Evolutionary conservation across 2,888 invertebrate species (phyloP).

Genomic region (Luffia ferchaultella): DNA sequence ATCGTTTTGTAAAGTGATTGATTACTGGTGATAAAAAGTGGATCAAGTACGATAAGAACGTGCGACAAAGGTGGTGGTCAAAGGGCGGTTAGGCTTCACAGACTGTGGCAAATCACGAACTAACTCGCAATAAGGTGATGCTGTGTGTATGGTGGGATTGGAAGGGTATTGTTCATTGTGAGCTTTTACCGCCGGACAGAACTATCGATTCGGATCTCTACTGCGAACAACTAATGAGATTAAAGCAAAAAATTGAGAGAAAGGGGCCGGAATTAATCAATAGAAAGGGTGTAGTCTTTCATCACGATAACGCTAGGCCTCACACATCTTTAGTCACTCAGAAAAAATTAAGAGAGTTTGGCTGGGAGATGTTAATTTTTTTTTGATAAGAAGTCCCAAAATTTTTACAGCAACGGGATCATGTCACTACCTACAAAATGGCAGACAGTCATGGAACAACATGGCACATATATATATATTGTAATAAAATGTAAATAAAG

Average conservation of each 20-base stretch:
- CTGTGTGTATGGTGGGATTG: background rate
- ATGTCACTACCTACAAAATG: background rate
- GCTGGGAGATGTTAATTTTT: background rate
- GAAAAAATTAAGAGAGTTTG: background rate
- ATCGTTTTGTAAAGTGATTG: background rate
- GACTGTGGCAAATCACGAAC: background rate
- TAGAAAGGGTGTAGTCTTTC: background rate
- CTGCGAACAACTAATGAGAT: background rate
- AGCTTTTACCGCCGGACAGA: background rate
- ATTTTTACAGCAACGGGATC: background rate
- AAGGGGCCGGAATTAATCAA: background rate
- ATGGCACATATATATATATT: no score
- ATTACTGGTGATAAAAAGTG: background rate
- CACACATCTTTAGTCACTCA: background rate
- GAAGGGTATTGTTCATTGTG: background rate
- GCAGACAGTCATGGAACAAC: background rate
- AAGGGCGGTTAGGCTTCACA: background rate
- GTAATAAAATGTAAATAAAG: no score
- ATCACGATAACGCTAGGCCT: background rate
- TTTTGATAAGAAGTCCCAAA: background rate
- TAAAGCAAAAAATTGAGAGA: background rate
- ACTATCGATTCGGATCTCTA: background rate
- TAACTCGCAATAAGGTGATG: background rate
- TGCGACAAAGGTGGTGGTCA: background rate
- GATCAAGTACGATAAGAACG: background rate